phyloP scores from a whole-genome alignment of 2,888 invertebrate genomes.

The Limnephilus rhombicus region DNA sequence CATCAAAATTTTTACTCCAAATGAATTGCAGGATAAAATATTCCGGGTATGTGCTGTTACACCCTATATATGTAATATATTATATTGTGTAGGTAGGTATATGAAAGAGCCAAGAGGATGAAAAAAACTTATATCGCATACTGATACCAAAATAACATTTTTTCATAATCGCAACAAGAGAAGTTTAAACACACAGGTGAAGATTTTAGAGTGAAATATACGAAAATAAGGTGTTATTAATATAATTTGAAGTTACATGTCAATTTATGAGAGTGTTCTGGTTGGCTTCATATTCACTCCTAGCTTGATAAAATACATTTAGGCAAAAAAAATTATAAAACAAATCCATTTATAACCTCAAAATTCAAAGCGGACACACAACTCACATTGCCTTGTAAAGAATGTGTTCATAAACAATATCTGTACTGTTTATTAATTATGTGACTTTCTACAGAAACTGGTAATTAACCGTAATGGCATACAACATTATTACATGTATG shows the following conservation, averaged over 20 bases:
- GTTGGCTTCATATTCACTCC: neutral
- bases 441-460: neutral
- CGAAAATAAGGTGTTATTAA: no score
- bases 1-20: no score
- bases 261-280: neutral
- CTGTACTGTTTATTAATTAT: neutral
- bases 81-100: no score
- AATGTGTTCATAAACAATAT: neutral
- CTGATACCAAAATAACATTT: neutral
- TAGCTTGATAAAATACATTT: neutral
- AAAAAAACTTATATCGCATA: neutral
- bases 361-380: neutral
- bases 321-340: neutral
- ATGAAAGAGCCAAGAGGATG: neutral
- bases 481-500: neutral
- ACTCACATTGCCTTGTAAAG: neutral
- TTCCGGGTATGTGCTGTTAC: no score
- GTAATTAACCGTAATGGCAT: neutral
- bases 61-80: no score
- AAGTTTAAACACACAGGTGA: neutral
- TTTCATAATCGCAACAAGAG: neutral
- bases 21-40: no score
- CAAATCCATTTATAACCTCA: neutral
- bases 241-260: no score
- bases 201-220: no score